Evolutionary conservation across 2,888 invertebrate species (phyloP).

Genomic region (Vannuccia rotundouncinata): DNA sequence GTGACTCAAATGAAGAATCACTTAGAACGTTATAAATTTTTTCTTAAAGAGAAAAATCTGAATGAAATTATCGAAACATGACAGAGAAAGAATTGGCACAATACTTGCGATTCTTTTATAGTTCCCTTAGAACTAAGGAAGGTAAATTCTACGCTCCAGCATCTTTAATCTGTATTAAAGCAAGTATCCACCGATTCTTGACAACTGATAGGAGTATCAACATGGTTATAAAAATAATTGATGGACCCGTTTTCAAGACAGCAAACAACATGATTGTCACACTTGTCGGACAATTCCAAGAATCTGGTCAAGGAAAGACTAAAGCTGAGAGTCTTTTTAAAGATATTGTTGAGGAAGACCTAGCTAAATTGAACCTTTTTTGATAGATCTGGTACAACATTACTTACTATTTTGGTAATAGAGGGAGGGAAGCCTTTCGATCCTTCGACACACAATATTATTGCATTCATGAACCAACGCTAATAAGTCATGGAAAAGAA

Average conservation of each 20-base stretch:
- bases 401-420: conserved; percentile 19
- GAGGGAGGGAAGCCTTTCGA: conserved; percentile 23
- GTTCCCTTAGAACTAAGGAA: neutral
- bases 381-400: conserved; percentile 23
- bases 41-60: conserved; percentile 24
- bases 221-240: neutral
- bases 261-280: conserved; percentile 23
- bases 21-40: neutral
- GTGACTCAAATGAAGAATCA: conserved; percentile 9
- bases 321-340: conserved; percentile 8
- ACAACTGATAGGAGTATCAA: conserved; percentile 1
- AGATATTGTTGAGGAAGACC: conserved; percentile 12
- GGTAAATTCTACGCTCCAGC: conserved; percentile 13
- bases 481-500: conserved; percentile 18
- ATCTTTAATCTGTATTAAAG: conserved; percentile 22
- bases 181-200: neutral
- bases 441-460: conserved; percentile 13
- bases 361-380: conserved; percentile 21
- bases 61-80: conserved; percentile 23
- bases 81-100: conserved; percentile 14
- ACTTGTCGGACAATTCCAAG: conserved; percentile 21
- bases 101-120: conserved; percentile 16
- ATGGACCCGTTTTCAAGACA: conserved; percentile 17
- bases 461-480: conserved; percentile 26
- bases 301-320: neutral